Evolutionary conservation across 2,797 vertebrate genomes (phyloP), one percentile per base, ranked within the genome.

Genomic region (Choloepus didactylus): DNA sequence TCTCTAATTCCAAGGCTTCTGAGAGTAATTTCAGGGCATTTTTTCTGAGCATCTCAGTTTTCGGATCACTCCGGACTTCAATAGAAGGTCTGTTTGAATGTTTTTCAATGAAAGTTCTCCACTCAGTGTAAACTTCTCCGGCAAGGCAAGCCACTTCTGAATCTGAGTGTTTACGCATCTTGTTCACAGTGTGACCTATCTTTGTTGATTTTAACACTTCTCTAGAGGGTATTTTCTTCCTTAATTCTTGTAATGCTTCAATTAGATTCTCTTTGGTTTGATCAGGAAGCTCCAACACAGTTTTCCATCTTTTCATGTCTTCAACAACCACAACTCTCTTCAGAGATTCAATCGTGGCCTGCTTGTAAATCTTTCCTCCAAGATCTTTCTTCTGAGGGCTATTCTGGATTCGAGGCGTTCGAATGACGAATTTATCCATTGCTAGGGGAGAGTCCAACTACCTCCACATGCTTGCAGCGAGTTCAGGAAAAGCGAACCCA

Each of bases 241-340:
- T 99, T 90, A 99, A 98, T 97, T 99, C 99, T 72, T 66, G 98
- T 97, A 99, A 97, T 75, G 99, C 99, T 87, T 98, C 97, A 2
- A 99, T 94, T 94, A 99, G 98, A 96, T 99, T 99, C 82, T 99
- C 99, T 90, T 98, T 99, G 2, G 97, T 98, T 96, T 99, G 99
- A 31, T 97, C 97, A 90, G 99, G 99, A 86, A 99, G 98, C 96
- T 99, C 99, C 92, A 99, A 96, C 67, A 98, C 98, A 84, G 99
- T 98, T 95, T 99, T 99, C 98, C 98, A 99, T 94, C 99, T 98
- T 98, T 99, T 98, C 97, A 99, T 99, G 95, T 99, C 99, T 98
- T 99, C 99, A 96, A 99, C 98, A 92, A 99, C 99, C 96, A 99
- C 99, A 97, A 99, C 99, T 98, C 99, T 99, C 99, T 99, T 98